A percentile compares a stretch with the other conserved stretches of the same genome.
Evolutionary conservation across 2,113 vertebrate species (phyloP).

Genomic region (Tyto alba): DNA sequence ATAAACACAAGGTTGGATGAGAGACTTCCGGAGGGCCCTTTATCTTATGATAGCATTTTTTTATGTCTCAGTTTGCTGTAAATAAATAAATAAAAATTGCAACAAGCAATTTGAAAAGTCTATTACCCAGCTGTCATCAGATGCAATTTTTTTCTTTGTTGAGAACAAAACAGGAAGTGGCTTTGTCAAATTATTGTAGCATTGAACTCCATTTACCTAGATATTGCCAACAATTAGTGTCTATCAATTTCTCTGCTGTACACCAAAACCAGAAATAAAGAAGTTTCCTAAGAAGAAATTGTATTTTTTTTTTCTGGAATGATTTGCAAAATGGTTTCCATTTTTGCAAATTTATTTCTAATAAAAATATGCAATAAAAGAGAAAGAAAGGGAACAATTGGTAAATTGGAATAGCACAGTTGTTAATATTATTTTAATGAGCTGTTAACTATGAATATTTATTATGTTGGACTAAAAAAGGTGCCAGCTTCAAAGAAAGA

Average conservation of each 20-base stretch:
- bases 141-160: neutral
- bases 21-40: neutral
- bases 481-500: neutral
- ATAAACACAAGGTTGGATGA: neutral
- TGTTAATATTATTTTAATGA: neutral
- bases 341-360: neutral
- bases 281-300: neutral
- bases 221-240: neutral
- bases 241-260: neutral
- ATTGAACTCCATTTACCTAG: neutral
- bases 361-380: neutral
- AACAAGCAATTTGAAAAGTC: neutral
- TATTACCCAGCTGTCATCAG: neutral
- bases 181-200: neutral
- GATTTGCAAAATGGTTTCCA: neutral
- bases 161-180: neutral
- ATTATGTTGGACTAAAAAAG: neutral
- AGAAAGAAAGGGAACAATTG: neutral
- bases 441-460: neutral
- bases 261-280: neutral
- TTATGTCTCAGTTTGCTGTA: no score
- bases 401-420: neutral
- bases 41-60: accelerated
- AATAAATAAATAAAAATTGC: neutral
- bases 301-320: neutral